These are phyloP conservation scores for Pampusana beccarii DNA, from an alignment of 2,113 vertebrate species.

Conservation along the genomic window DNA sequence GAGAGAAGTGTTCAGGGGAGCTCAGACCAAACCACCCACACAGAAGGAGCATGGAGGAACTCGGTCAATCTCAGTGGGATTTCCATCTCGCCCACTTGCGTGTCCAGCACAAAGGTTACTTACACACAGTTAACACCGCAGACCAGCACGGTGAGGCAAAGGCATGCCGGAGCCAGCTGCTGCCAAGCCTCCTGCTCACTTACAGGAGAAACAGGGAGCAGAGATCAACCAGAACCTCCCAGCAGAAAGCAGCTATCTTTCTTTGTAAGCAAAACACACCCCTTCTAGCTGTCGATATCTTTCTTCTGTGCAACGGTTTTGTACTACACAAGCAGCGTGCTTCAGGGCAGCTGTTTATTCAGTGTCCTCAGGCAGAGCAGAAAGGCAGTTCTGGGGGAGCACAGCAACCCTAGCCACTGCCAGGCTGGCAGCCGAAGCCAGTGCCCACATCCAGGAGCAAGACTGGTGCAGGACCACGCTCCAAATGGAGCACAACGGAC, in stretches of 20 bases:
- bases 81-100: background rate
- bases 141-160: background rate
- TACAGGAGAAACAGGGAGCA: background rate
- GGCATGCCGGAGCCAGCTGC: background rate
- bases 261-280: background rate
- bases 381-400: background rate
- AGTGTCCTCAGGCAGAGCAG: background rate
- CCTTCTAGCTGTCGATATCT: background rate
- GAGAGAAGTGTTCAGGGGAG: background rate
- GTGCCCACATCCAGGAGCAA: background rate
- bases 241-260: background rate
- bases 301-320: background rate
- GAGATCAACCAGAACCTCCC: background rate
- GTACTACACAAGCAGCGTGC: background rate
- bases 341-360: background rate
- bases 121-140: background rate
- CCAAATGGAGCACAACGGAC: too few relatives aligned
- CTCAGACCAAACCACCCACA: slow-evolving; percentile 13
- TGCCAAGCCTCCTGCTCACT: background rate
- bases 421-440: background rate
- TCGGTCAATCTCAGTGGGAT: background rate
- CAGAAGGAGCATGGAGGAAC: background rate
- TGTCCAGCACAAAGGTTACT: background rate
- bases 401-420: background rate
- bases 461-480: too few relatives aligned